Evolutionary conservation across 2,888 invertebrate species (phyloP).

Genomic region (Balanococcus diminutus): DNA sequence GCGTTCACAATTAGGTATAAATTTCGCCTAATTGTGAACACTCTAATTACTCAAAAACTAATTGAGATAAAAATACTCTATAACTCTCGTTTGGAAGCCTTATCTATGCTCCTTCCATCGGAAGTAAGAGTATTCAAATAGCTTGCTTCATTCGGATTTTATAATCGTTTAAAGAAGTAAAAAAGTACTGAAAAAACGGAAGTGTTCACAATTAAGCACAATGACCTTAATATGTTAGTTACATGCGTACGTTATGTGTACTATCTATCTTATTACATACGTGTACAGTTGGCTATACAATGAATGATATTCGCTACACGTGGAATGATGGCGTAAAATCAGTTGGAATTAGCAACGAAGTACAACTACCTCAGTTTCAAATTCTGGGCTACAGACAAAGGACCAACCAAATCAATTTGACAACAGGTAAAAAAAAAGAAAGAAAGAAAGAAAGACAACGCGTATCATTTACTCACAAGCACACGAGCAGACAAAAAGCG

Average conservation of each 20-base stretch:
- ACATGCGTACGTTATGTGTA: not conserved
- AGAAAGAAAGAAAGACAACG: too few species aligned
- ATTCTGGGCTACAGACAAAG: slow-evolving; percentile 95
- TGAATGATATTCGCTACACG: slow-evolving; percentile 96
- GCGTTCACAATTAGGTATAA: too few species aligned
- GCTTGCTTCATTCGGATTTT: too few species aligned
- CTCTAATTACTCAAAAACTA: too few species aligned
- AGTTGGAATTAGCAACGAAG: slow-evolving; percentile 93
- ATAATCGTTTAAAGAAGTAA: too few species aligned
- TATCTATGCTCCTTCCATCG: too few species aligned
- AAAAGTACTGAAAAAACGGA: too few species aligned
- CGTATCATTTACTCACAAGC: not conserved
- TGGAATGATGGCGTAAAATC: slow-evolving; percentile 96
- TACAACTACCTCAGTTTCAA: slow-evolving; percentile 97
- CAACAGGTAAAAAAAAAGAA: slow-evolving; percentile 81
- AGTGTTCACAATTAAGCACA: too few species aligned
- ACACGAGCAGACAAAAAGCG: not conserved
- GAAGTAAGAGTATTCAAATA: too few species aligned
- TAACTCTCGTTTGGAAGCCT: too few species aligned
- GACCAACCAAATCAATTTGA: slow-evolving; percentile 94
- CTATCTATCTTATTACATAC: not conserved
- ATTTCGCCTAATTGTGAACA: too few species aligned
- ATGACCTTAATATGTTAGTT: not conserved
- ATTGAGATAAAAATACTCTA: too few species aligned
- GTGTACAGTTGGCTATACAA: slow-evolving; percentile 91